Base-by-base conservation (phyloP, 2,797 vertebrate genomes). In the Picus viridis region DNA sequence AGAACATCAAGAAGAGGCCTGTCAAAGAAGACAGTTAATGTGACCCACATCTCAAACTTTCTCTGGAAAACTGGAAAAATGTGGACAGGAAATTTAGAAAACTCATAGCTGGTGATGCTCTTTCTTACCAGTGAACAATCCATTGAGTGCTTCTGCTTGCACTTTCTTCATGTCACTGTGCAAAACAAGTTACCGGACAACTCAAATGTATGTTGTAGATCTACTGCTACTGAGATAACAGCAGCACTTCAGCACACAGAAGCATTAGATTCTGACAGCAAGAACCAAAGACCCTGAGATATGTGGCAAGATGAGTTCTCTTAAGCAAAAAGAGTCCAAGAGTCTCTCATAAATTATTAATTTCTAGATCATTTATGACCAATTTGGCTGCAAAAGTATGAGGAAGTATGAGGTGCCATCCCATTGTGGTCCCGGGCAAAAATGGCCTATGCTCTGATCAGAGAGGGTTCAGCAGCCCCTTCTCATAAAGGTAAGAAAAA, bases 401-500 rank as follows among this genome's bases (percentile, higher is more conserved):
- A 0, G 12, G 10, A 11, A 65, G 49, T 27, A 61, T 56, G 10
- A 30, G 18, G 11, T 71, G 19, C 59, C 27, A 71, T 27, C 5
- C 6, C 45, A 77, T 56, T 16, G 9, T 30, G 54, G 18, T 39
- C 11, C 17, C 24, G 68, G 41, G 39, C 23, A 90, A 68, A 24
- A 76, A 36, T 5, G 3, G 27, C 5, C 41, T 58, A 2, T 71
- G 47, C 68, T 92, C 58, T 83, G 54, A 39, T 34, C 39, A 92
- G 74, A 65, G 6, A 72, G n/a, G 41, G 4, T 72, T 69, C 27
- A 53, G 58, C 43, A 87, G 89, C 20, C 23, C 47, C 45, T 73
- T 79, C 51, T 87, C 16, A 75, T 62, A 86, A 91, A 85, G 43
- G 54, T 71, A 88, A 87, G 74, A 72, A 89, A 89, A 81, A 47